These are phyloP conservation scores for Tapera naevia DNA, from an alignment of 2,797 vertebrate genomes.

Conservation along the genomic window DNA sequence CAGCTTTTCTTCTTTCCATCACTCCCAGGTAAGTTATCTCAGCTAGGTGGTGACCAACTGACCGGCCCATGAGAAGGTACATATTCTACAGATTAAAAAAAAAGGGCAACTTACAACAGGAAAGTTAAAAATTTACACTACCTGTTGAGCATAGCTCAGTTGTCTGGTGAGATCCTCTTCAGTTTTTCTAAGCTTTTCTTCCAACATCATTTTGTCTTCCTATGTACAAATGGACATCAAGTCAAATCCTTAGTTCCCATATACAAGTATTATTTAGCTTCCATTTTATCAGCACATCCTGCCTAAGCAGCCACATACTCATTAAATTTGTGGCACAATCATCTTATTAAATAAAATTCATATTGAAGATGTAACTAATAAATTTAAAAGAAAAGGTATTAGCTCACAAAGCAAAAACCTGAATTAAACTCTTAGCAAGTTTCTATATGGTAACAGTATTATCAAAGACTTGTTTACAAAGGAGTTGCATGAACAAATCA, in stretches of 20 bases:
- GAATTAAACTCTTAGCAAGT: not conserved
- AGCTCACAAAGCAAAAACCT: not conserved
- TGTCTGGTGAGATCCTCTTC: slow-evolving; percentile 88
- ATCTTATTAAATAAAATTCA: not conserved
- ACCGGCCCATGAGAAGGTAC: not conserved
- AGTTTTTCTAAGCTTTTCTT: slow-evolving; percentile 83
- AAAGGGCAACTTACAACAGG: not conserved
- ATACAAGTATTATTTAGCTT: not conserved
- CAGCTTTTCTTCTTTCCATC: not conserved
- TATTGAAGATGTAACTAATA: not conserved
- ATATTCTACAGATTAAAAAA: not conserved
- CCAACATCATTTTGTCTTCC: slow-evolving; percentile 85
- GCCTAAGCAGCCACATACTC: not conserved
- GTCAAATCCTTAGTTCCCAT: not conserved
- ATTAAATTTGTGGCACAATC: not conserved
- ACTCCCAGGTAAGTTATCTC: not conserved
- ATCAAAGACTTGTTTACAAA: not conserved
- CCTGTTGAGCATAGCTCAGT: slow-evolving; percentile 89
- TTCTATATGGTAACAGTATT: not conserved
- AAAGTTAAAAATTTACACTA: slow-evolving; percentile 40
- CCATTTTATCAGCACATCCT: not conserved
- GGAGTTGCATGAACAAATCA: not conserved
- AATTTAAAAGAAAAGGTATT: not conserved
- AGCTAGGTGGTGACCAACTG: not conserved
- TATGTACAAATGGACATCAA: slow-evolving; percentile 59